Evolutionary conservation across 2,797 vertebrate genomes (phyloP).

Genomic region (Helostoma temminkii): DNA sequence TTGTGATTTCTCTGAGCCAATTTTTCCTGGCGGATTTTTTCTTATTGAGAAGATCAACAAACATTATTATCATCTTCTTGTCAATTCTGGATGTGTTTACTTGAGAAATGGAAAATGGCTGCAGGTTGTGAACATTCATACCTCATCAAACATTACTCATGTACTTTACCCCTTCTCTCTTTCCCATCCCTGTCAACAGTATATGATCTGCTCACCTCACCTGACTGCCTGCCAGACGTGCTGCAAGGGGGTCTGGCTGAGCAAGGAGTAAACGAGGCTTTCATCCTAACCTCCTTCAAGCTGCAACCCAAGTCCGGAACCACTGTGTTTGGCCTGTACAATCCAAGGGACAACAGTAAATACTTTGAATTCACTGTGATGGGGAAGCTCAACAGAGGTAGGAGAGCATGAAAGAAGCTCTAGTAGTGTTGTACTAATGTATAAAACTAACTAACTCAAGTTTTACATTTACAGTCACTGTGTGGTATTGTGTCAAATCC

Average conservation of each 20-base stretch:
- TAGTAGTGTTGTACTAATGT: neutral
- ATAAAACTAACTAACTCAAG: too few species aligned
- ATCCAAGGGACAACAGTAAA: slow-evolving; percentile 91
- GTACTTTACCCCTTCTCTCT: slow-evolving; percentile 42
- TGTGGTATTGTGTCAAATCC: neutral
- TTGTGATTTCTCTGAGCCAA: slow-evolving; percentile 30
- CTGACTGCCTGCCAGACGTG: slow-evolving; percentile 88
- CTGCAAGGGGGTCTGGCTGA: slow-evolving; percentile 90
- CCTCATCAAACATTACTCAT: slow-evolving; percentile 51
- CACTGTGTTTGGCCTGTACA: slow-evolving; percentile 90
- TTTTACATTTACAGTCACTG: too few species aligned
- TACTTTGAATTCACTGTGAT: slow-evolving; percentile 96
- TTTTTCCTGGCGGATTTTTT: slow-evolving; percentile 38
- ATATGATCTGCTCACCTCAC: slow-evolving; percentile 93
- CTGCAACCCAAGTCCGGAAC: slow-evolving; percentile 87
- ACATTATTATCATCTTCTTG: slow-evolving; percentile 47
- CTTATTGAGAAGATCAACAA: slow-evolving; percentile 54
- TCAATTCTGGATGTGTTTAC: slow-evolving; percentile 58
- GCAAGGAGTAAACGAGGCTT: slow-evolving; percentile 89
- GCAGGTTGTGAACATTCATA: slow-evolving; percentile 66
- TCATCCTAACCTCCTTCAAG: slow-evolving; percentile 91
- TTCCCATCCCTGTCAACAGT: slow-evolving; percentile 79
- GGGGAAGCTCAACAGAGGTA: slow-evolving; percentile 96
- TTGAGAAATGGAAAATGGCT: slow-evolving; percentile 21
- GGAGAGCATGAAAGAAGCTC: slow-evolving; percentile 42